A percentile compares a stretch with the other conserved stretches of the same genome.
Conservation (phyloP, 2,113 vertebrate genomes). For the Poeciliopsis turrubarensis region DNA sequence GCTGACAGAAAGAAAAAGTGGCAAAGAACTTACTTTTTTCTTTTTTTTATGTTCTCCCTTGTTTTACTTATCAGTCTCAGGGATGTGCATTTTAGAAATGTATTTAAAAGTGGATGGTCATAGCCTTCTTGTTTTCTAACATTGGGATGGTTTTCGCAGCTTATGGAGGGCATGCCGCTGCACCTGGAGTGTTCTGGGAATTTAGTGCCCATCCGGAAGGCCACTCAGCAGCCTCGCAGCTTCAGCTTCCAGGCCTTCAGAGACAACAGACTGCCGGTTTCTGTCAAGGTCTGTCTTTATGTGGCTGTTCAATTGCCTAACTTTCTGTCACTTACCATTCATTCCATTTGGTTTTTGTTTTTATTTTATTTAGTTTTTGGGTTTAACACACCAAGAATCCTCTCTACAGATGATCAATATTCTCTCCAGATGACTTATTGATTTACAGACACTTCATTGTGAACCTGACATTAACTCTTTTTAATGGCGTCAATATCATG, state of each 20-base stretch:
- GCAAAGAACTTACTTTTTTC: background rate
- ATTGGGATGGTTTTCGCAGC: constrained; percentile 73
- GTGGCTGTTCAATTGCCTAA: constrained; percentile 14
- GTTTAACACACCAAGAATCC: constrained; percentile 29
- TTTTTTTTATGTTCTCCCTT: background rate
- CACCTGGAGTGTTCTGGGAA: constrained; percentile 95
- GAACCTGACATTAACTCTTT: background rate
- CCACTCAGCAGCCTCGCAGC: constrained; percentile 90
- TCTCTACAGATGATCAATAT: constrained; percentile 14
- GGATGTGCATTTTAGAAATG: background rate
- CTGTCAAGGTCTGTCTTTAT: constrained; percentile 88
- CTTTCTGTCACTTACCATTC: constrained; percentile 10
- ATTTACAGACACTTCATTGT: background rate
- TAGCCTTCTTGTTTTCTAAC: background rate
- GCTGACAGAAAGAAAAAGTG: background rate
- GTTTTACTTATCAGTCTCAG: background rate
- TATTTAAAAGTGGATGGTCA: background rate
- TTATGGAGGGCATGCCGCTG: constrained; percentile 94
- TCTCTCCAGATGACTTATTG: constrained; percentile 23
- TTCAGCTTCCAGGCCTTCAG: constrained; percentile 97
- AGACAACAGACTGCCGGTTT: constrained; percentile 91
- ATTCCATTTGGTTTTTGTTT: constrained; percentile 10
- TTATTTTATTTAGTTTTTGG: constrained; percentile 16
- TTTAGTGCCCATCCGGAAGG: constrained; percentile 92
- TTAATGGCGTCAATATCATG: background rate